phyloP scores from a whole-genome alignment of 1,140 invertebrate species.

The Lasioglossum baleicum region DNA sequence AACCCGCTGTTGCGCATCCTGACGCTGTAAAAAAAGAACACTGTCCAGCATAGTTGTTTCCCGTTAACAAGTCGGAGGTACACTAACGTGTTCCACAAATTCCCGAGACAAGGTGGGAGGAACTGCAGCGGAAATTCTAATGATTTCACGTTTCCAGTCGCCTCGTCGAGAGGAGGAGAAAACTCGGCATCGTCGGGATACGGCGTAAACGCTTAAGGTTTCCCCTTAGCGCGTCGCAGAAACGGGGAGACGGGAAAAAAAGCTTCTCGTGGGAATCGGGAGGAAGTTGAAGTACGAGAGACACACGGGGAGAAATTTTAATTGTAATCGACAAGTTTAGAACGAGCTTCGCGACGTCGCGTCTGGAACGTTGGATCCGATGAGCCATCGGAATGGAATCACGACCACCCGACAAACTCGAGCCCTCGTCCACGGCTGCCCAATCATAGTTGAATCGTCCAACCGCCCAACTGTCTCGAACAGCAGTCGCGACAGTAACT shows the following conservation, averaged over 20 bases:
- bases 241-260: background rate
- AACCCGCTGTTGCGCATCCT: too few relatives aligned
- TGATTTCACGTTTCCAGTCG: constrained; percentile 1
- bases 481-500: too few relatives aligned
- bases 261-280: background rate
- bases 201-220: background rate
- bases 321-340: background rate
- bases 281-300: background rate
- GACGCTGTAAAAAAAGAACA: too few relatives aligned
- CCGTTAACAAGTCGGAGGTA: background rate
- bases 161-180: background rate
- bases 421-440: too few relatives aligned
- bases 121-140: constrained; percentile 21
- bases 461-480: too few relatives aligned
- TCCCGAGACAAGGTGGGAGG: background rate
- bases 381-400: background rate
- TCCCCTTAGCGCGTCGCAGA: background rate
- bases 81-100: background rate
- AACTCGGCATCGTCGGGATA: background rate
- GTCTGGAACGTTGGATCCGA: too few relatives aligned
- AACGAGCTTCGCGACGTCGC: background rate
- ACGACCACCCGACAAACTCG: too few relatives aligned
- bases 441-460: too few relatives aligned
- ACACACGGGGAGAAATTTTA: background rate
- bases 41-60: too few relatives aligned